Percentiles rank a stretch among this genome's conserved stretches.
Conservation (phyloP, 2,113 vertebrate genomes). For the Nematolebias whitei region DNA sequence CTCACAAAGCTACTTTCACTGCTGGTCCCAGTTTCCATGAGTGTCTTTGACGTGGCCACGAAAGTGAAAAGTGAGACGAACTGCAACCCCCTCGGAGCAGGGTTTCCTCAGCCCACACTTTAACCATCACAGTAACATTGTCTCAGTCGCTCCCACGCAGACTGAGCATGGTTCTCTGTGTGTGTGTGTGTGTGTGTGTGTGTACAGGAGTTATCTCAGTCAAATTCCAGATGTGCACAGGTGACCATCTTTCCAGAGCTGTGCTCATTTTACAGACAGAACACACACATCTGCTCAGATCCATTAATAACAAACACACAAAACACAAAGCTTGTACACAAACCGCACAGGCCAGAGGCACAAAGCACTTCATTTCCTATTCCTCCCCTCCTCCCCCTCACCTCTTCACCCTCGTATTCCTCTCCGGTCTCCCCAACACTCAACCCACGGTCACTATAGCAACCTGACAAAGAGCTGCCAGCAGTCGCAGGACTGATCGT, state of each 20-base stretch:
- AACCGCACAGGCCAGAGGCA: conserved; percentile 49
- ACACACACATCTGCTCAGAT: conserved; percentile 27
- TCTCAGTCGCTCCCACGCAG: conserved; percentile 33
- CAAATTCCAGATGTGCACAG: conserved; percentile 53
- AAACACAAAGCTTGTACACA: conserved; percentile 2
- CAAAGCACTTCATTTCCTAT: conserved; percentile 67
- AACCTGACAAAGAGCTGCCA: conserved; percentile 57
- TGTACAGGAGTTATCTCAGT: conserved; percentile 47
- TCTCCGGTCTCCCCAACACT: conserved; percentile 64
- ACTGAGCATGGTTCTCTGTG: conserved; percentile 2
- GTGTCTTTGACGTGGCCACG: conserved; percentile 32
- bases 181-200: conserved; percentile 22
- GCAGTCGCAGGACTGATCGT: conserved; percentile 57
- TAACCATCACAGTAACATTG: conserved; percentile 29
- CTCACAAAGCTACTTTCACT: conserved; percentile 12
- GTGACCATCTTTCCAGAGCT: conserved; percentile 43
- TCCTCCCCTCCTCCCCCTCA: conserved; percentile 47
- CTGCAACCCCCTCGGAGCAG: conserved; percentile 37
- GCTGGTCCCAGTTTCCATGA: conserved; percentile 31
- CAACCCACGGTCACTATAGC: conserved; percentile 70
- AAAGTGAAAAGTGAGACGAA: conserved; percentile 52
- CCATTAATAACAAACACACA: background rate
- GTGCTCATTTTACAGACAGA: conserved; percentile 31
- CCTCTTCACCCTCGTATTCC: conserved; percentile 57
- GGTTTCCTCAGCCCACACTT: conserved; percentile 47